A percentile compares a stretch with the other conserved stretches of the same genome.
These are phyloP conservation scores for Notamacropus eugenii DNA, from an alignment of 2,797 vertebrate genomes.

Conservation along the genomic window DNA sequence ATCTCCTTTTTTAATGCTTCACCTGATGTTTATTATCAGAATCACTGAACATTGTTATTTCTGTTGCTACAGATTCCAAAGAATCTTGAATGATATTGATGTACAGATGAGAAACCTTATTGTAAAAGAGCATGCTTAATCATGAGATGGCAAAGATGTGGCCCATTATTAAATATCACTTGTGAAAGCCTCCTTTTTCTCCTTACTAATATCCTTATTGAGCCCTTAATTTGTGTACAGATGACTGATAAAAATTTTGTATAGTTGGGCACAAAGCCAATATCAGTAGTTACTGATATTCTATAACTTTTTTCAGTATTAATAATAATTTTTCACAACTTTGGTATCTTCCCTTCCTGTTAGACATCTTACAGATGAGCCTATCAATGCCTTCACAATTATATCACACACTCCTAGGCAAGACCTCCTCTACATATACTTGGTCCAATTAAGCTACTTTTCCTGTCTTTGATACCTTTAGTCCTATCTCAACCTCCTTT, in stretches of 20 bases:
- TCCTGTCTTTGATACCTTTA: not conserved
- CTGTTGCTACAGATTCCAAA: not conserved
- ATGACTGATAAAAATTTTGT: not conserved
- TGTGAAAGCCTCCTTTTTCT: not conserved
- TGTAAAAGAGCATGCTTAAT: not conserved
- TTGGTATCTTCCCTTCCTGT: not conserved
- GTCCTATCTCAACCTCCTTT: not conserved
- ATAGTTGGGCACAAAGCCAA: not conserved
- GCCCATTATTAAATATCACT: not conserved
- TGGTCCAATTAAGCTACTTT: not conserved
- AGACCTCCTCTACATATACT: not conserved
- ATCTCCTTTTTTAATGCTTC: not conserved
- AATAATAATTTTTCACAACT: not conserved
- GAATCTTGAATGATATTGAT: not conserved
- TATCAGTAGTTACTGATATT: not conserved
- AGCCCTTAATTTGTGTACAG: not conserved
- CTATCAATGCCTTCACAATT: conserved; percentile 2
- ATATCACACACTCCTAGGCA: not conserved
- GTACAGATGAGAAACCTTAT: not conserved
- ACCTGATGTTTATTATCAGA: not conserved
- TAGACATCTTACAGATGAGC: not conserved
- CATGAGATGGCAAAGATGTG: not conserved
- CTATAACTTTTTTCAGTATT: not conserved
- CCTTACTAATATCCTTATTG: not conserved
- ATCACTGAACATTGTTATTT: not conserved